phyloP scores from a whole-genome alignment of 2,888 invertebrate genomes.

The Oscheius myriophilus region DNA sequence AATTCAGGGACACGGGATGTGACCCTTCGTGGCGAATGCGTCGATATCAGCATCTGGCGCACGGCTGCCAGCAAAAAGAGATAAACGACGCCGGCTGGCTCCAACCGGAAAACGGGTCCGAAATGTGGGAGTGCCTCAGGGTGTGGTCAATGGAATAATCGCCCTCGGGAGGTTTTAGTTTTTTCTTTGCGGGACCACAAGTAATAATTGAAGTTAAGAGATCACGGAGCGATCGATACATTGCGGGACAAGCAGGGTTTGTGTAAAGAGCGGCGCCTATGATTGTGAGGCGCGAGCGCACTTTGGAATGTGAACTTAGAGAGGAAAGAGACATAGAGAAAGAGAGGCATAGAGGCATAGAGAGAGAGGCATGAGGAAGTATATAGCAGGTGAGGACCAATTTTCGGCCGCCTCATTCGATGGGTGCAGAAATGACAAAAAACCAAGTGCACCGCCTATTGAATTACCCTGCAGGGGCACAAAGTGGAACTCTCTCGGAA shows the following conservation, averaged over 20 bases:
- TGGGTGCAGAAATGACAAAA: too few species aligned
- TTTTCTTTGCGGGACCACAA: not conserved
- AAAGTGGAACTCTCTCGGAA: too few species aligned
- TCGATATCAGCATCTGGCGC: too few species aligned
- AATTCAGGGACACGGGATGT: too few species aligned
- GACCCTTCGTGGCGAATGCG: too few species aligned
- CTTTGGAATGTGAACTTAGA: not conserved
- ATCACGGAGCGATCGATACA: conserved; percentile 25
- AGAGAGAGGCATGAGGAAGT: not conserved
- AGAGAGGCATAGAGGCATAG: conserved; percentile 2
- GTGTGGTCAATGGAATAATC: not conserved
- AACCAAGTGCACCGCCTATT: too few species aligned
- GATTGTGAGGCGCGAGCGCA: conserved; percentile 13
- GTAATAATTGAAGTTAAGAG: conserved; percentile 16
- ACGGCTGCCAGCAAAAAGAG: too few species aligned
- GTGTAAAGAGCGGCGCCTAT: conserved; percentile 27
- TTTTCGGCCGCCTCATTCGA: too few species aligned
- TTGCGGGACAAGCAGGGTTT: conserved; percentile 18
- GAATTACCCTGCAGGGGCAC: too few species aligned
- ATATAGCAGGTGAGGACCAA: too few species aligned
- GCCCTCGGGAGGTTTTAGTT: not conserved
- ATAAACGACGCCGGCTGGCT: not conserved
- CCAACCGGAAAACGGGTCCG: conserved; percentile 6
- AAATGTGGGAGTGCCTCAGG: not conserved
- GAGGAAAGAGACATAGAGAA: conserved; percentile 2